Percentiles rank a stretch among this genome's conserved stretches.
Evolutionary conservation across 2,888 invertebrate genomes (phyloP).

Genomic region (Hydrotaea cyrtoneurina): DNA sequence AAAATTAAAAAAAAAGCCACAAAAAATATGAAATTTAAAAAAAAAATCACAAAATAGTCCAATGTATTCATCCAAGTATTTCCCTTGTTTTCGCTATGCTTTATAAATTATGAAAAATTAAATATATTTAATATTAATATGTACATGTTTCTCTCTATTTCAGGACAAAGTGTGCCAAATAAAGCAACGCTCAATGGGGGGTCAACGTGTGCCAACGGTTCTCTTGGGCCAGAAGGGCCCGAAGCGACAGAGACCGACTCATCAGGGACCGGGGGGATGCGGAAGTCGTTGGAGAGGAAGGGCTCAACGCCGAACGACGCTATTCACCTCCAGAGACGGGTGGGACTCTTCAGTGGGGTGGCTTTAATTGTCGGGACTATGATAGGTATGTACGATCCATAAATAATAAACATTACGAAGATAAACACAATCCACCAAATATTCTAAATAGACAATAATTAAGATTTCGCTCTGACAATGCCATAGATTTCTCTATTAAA

Average conservation of each 20-base stretch:
- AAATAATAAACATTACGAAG: neutral
- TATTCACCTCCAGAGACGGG: constrained; percentile 99
- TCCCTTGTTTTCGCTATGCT: too few relatives aligned
- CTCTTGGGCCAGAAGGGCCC: constrained; percentile 81
- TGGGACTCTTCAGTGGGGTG: constrained; percentile 99
- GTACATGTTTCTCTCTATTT: neutral
- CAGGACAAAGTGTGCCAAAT: constrained; percentile 81
- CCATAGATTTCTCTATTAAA: too few relatives aligned
- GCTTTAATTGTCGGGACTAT: constrained; percentile 99
- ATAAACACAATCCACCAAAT: neutral
- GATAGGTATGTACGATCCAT: constrained; percentile 87
- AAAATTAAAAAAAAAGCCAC: too few relatives aligned
- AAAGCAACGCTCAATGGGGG: constrained; percentile 81
- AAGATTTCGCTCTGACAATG: too few relatives aligned
- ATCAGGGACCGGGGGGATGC: constrained; percentile 82
- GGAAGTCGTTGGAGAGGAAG: constrained; percentile 90
- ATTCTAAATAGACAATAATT: too few relatives aligned
- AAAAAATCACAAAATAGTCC: too few relatives aligned
- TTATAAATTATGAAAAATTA: too few relatives aligned
- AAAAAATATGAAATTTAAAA: too few relatives aligned
- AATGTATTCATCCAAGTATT: too few relatives aligned
- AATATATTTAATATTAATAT: too few relatives aligned
- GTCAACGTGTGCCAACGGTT: constrained; percentile 80
- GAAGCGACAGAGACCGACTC: constrained; percentile 82
- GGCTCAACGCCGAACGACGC: constrained; percentile 96